phyloP scores from a whole-genome alignment of 2,888 invertebrate species.

The Parochlus steinenii region DNA sequence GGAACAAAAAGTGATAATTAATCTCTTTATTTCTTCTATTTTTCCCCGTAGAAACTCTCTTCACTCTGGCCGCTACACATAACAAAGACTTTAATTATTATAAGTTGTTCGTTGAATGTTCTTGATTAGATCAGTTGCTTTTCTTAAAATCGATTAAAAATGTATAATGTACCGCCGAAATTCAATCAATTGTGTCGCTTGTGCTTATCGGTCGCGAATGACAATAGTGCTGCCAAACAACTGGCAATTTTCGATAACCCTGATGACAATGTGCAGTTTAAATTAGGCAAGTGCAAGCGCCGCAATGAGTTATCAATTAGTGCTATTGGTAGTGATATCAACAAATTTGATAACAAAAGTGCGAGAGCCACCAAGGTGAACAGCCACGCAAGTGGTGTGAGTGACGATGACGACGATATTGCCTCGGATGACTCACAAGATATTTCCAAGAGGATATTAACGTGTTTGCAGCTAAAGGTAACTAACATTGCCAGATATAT shows the following conservation, averaged over 20 bases:
- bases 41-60: no score
- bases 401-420: slow-evolving; percentile 10
- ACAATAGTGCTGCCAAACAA: slow-evolving; percentile 56
- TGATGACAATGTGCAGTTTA: slow-evolving; percentile 2
- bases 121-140: no score
- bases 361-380: no score
- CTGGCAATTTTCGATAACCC: slow-evolving; percentile 24
- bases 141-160: slow-evolving; percentile 44
- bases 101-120: no score
- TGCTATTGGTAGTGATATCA: slow-evolving; percentile 7
- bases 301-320: slow-evolving; percentile 13
- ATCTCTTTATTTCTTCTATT: no score
- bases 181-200: slow-evolving; percentile 87
- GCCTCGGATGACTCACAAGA: slow-evolving; percentile 10
- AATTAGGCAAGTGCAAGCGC: slow-evolving; percentile 8
- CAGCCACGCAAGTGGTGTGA: no score
- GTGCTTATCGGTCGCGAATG: slow-evolving; percentile 68
- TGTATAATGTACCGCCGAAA: slow-evolving; percentile 84
- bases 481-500: slow-evolving; percentile 4
- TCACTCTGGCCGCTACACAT: no score
- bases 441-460: slow-evolving; percentile 11
- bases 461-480: slow-evolving; percentile 9
- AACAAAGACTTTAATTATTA: no score
- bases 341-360: slow-evolving; percentile 8
- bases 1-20: no score